Base-by-base conservation (phyloP, 2,113 vertebrate species). In the Silurus meridionalis region DNA sequence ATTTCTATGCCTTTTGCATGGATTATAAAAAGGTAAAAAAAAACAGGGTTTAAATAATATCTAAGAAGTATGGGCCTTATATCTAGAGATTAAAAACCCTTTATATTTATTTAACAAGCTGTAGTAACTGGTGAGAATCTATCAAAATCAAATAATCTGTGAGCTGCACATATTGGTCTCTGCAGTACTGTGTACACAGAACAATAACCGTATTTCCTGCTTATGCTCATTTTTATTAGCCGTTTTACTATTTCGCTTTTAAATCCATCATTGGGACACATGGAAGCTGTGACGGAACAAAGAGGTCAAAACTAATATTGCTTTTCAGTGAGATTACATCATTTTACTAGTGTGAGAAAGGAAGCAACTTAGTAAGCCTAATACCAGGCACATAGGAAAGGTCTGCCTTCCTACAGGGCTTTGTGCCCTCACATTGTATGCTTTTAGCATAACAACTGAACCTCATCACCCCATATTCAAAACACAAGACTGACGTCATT, bases 401-500 rank as follows among this genome's bases (percentile, higher is more conserved):
- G 7, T 53, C 78, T 85, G 60, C 52, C 80, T 86, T 89, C 85
- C 88, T 84, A 82, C 69, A 72, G 78, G 66, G 55, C 75, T 80
- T 58, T 15, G 55, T 61, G 82, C 85, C 53, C 82, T 82, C 66
- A 17, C 58, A 79, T 83, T 83, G 67, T 78, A 74, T 69, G 87
- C 52, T 83, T 83, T 86, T 74, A 84, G 63, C 8, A 50, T 74
- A 89, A 80, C 77, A 79, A 74, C 63, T 82, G 66, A 89, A 87
- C 89, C 86, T 77, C 53, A 52, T 83, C 82, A 84, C 71, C 74
- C 66, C 60, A 28, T 53, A 52, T 81, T 87, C 72, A 86, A 80
- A 89, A 66, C 86, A 78, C 80, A 25, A 13, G 48, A 67, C 85
- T 67, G 79, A 90, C 83, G n/a, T 89, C 87, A 90, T 85, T 63